Base-by-base conservation (phyloP, 2,797 vertebrate species). In the Poeciliopsis paucimaculata region DNA sequence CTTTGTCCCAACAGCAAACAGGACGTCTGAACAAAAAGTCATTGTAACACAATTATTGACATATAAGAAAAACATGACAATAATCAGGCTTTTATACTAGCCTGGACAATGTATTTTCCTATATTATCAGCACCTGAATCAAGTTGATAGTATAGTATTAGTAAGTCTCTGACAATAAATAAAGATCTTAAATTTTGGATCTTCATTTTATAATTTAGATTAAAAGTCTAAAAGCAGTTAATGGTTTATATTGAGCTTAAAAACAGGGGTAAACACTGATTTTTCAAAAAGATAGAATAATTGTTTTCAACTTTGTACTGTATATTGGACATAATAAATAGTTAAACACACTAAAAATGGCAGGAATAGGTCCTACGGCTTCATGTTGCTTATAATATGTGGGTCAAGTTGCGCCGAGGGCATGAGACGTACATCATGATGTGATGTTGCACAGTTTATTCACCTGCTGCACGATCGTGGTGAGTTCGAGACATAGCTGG, bases 391-490 rank as follows among this genome's bases (percentile, higher is more conserved):
- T 26, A 20, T 82, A 3, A 47, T 34, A 23, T 47, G 20, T 57
- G 68, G 39, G n/a, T 49, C 39, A 71, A 6, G 43, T 15, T 9
- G 34, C 16, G 16, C 23, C 9, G 28, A 28, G 31, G 39, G 20
- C 7, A 47, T 72, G n/a, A 75, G 62, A 4, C 49, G 23, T 1
- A 39, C 34, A 34, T 55, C 41, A 11, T n/a, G 3, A 43, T 36
- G 28, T 45, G 0, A 41, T 41, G 28, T n/a, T 36, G 34, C 16
- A 66, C 5, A 60, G 23, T 79, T 79, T 8, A 47, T 79, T 82
- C 91, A 96, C 98, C 98, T 99, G 98, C 92, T 99, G 98, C 84
- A 99, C 98, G 66, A 99, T 99, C 75, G 98, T 99, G 70, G 98
- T 99, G 91, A 99, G 95, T 94, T 99, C 98, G 86, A 99, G 96